Percentiles rank a stretch among this genome's conserved stretches.
phyloP scores from a whole-genome alignment of 2,113 vertebrate genomes.

The Opisthocomus hoazin region DNA sequence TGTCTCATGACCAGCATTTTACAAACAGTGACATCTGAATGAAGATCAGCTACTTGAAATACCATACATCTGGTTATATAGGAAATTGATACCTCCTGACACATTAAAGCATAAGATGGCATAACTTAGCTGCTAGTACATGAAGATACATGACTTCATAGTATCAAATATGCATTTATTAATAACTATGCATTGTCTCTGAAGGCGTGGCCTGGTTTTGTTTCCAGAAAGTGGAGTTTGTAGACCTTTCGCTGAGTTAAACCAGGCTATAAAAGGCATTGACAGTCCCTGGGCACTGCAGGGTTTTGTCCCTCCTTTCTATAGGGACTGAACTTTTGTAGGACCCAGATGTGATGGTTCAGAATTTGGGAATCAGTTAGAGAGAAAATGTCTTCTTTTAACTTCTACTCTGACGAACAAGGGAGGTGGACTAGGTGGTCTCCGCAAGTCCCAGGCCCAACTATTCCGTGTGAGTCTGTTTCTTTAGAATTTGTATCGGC shows the following conservation, averaged over 20 bases:
- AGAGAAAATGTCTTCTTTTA: background rate
- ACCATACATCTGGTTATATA: background rate
- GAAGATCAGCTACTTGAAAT: background rate
- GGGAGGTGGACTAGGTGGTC: accelerated
- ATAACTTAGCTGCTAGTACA: background rate
- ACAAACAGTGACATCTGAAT: background rate
- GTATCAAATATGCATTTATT: background rate
- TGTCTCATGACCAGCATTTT: background rate
- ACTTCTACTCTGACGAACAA: background rate
- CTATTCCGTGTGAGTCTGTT: background rate
- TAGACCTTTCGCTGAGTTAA: background rate
- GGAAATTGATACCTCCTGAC: background rate
- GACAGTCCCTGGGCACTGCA: background rate
- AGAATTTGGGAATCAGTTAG: background rate
- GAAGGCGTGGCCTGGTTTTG: background rate
- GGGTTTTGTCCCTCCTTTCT: accelerated
- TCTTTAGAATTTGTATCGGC: background rate
- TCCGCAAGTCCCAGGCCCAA: background rate
- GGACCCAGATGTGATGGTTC: background rate
- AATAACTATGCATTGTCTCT: background rate
- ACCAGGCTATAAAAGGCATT: background rate
- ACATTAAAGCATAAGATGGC: background rate
- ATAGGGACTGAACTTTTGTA: background rate
- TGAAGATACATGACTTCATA: background rate
- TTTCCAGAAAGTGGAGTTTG: background rate